A percentile compares a stretch with the other conserved stretches of the same genome.
phyloP scores from a whole-genome alignment of 2,888 invertebrate species.

The Saturnia japonica region DNA sequence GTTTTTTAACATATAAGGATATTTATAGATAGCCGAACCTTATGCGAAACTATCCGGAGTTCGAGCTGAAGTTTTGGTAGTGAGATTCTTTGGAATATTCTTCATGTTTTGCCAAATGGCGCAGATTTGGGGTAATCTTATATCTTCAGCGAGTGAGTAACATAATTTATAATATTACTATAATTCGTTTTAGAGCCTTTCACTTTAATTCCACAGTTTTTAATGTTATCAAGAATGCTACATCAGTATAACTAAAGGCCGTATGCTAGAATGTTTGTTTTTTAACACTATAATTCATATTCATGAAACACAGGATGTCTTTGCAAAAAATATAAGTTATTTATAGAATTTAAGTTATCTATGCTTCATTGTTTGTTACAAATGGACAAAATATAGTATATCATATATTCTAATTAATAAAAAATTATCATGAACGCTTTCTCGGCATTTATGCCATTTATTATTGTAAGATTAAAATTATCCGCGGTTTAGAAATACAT shows the following conservation, averaged over 20 bases:
- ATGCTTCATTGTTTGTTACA: too few species aligned
- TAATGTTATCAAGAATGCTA: slow-evolving; percentile 8
- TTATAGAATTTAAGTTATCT: too few species aligned
- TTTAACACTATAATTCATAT: neutral
- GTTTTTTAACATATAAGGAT: slow-evolving; percentile 4
- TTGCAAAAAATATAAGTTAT: too few species aligned
- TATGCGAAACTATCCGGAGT: slow-evolving; percentile 88
- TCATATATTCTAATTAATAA: too few species aligned
- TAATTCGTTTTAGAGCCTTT: neutral
- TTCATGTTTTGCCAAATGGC: slow-evolving; percentile 98
- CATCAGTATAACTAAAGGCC: slow-evolving; percentile 8
- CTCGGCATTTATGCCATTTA: too few species aligned
- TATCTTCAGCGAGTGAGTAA: slow-evolving; percentile 89
- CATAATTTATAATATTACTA: neutral
- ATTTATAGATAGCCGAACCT: slow-evolving; percentile 84
- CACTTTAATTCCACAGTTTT: neutral
- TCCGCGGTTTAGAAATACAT: too few species aligned
- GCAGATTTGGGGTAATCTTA: slow-evolving; percentile 97
- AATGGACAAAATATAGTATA: too few species aligned
- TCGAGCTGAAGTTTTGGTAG: slow-evolving; percentile 89
- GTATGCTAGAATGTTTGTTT: neutral
- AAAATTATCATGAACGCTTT: too few species aligned
- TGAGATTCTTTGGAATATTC: slow-evolving; percentile 96
- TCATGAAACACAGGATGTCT: too few species aligned
- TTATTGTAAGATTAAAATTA: too few species aligned